These are phyloP conservation scores for Barypeithes pellucidus DNA, from an alignment of 2,888 invertebrate species.

Conservation along the genomic window DNA sequence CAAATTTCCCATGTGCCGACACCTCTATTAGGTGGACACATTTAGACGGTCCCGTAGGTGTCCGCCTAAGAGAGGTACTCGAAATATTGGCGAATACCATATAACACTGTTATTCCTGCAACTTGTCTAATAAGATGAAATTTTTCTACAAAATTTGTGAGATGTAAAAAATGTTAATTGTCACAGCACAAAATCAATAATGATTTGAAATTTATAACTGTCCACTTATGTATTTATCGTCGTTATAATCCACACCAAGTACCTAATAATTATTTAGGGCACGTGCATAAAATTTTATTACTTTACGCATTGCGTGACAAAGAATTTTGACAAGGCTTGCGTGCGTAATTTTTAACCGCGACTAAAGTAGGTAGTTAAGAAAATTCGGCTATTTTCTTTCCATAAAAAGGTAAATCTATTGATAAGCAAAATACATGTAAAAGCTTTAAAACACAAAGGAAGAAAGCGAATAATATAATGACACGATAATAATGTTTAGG, in stretches of 20 bases:
- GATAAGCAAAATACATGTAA: neutral
- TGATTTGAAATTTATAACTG: neutral
- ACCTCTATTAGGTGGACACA: too few relatives aligned
- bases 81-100: too few relatives aligned
- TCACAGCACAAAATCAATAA: too few relatives aligned
- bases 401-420: neutral
- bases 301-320: slow-evolving; percentile 9
- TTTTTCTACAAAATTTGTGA: too few relatives aligned
- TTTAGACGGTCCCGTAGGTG: too few relatives aligned
- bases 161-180: too few relatives aligned
- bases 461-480: neutral
- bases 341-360: neutral
- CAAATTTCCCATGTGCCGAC: too few relatives aligned
- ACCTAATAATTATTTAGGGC: neutral
- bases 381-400: slow-evolving; percentile 1
- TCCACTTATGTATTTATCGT: neutral
- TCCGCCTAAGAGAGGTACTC: too few relatives aligned
- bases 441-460: neutral
- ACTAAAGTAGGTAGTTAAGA: neutral
- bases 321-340: neutral
- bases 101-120: too few relatives aligned
- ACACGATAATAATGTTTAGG: too few relatives aligned
- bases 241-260: too few relatives aligned
- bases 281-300: neutral
- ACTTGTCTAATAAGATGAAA: too few relatives aligned